A percentile compares a stretch with the other conserved stretches of the same genome.
Conservation (phyloP, 2,888 invertebrate species). For the Phortica magna region DNA sequence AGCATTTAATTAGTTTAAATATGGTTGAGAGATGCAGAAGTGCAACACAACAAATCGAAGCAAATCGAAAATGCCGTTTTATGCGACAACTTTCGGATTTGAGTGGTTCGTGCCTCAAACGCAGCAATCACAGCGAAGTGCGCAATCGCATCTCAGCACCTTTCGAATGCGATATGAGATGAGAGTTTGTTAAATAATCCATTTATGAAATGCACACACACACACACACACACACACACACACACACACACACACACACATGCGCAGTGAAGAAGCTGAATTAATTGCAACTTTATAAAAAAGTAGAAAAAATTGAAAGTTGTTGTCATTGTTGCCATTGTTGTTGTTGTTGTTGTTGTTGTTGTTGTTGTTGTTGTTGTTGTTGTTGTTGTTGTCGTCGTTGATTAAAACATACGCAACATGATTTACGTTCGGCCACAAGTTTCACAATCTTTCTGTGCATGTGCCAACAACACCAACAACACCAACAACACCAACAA, state of each 20-base stretch:
- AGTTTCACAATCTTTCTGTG: background rate
- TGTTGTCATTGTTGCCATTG: background rate
- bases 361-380: conserved; percentile 9
- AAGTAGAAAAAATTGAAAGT: conserved; percentile 24
- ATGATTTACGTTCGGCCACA: background rate
- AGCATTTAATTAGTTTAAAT: conserved; percentile 73
- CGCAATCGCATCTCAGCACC: conserved; percentile 16
- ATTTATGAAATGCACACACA: conserved; percentile 24
- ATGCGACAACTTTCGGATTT: conserved; percentile 69
- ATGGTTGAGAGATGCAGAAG: conserved; percentile 68
- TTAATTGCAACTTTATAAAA: conserved; percentile 17
- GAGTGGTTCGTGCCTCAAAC: background rate
- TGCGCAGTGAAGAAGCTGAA: background rate
- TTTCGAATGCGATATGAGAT: conserved; percentile 13
- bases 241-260: background rate
- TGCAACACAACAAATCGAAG: conserved; percentile 52
- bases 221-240: background rate
- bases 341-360: background rate
- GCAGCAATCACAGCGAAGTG: no score
- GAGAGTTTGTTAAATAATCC: conserved; percentile 14
- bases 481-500: background rate
- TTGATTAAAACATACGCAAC: background rate
- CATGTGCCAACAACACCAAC: background rate
- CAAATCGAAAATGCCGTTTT: conserved; percentile 64
- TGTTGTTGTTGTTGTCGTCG: background rate